Conservation (phyloP, 2,888 invertebrate species). For the Scotopteryx bipunctaria region DNA sequence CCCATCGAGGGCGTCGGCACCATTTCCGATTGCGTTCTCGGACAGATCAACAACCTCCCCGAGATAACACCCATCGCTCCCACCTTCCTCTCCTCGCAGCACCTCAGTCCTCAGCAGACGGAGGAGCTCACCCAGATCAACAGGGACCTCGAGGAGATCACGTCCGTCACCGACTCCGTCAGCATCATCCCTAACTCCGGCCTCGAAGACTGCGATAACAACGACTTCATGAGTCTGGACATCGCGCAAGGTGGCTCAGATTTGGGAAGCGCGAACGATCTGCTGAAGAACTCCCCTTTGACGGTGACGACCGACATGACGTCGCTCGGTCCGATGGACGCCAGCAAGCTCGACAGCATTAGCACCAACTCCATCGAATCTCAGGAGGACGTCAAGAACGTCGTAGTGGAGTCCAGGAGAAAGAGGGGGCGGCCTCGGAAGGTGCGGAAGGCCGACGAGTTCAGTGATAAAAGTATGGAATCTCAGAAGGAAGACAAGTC, state of each 20-base stretch:
- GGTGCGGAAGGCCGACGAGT: slow-evolving; percentile 66
- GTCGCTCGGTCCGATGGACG: slow-evolving; percentile 60
- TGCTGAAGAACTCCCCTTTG: slow-evolving; percentile 73
- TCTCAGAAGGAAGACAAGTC: slow-evolving; percentile 72
- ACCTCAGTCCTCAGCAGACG: slow-evolving; percentile 76
- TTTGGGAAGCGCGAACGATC: slow-evolving; percentile 67
- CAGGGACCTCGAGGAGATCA: slow-evolving; percentile 78
- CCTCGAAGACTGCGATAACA: slow-evolving; percentile 77
- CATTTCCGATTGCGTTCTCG: slow-evolving; percentile 70
- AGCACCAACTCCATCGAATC: slow-evolving; percentile 78
- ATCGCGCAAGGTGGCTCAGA: slow-evolving; percentile 68
- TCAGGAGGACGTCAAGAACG: slow-evolving; percentile 76
- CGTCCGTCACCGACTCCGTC: slow-evolving; percentile 68
- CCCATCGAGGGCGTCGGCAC: slow-evolving; percentile 63
- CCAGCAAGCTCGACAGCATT: slow-evolving; percentile 70
- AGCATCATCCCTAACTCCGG: slow-evolving; percentile 70
- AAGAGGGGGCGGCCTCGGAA: slow-evolving; percentile 85
- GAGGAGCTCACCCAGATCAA: slow-evolving; percentile 78
- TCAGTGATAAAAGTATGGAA: slow-evolving; percentile 44
- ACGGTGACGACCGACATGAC: slow-evolving; percentile 56
- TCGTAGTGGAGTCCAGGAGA: slow-evolving; percentile 77
- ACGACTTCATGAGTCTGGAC: slow-evolving; percentile 75
- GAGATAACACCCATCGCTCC: slow-evolving; percentile 68
- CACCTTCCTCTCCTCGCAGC: slow-evolving; percentile 67
- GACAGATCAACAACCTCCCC: slow-evolving; percentile 67